phyloP scores from a whole-genome alignment of 2,888 invertebrate genomes.

The Perithous albicinctus region DNA sequence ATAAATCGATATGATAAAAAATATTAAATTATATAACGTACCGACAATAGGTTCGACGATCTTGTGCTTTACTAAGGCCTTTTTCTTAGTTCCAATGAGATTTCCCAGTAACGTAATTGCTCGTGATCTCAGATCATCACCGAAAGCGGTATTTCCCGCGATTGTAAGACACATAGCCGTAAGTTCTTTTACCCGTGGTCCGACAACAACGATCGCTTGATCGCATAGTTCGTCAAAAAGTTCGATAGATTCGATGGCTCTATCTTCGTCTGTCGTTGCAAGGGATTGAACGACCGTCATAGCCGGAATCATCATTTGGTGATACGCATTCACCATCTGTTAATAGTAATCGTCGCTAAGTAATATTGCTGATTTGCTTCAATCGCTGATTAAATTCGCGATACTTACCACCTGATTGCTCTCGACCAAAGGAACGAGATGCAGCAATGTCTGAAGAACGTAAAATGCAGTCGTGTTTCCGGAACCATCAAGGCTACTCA shows the following conservation, averaged over 20 bases:
- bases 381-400: neutral
- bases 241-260: slow-evolving; percentile 88
- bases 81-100: slow-evolving; percentile 90
- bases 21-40: slow-evolving; percentile 48
- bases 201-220: slow-evolving; percentile 87
- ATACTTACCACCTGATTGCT: slow-evolving; percentile 87
- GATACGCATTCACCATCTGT: slow-evolving; percentile 87
- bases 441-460: slow-evolving; percentile 88
- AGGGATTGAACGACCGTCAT: slow-evolving; percentile 88
- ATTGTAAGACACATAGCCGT: slow-evolving; percentile 89
- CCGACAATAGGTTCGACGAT: slow-evolving; percentile 88
- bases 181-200: slow-evolving; percentile 88
- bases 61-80: slow-evolving; percentile 90
- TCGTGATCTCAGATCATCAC: slow-evolving; percentile 88
- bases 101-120: slow-evolving; percentile 89
- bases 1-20: neutral
- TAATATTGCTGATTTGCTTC: neutral
- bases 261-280: slow-evolving; percentile 86
- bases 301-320: slow-evolving; percentile 88
- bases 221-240: slow-evolving; percentile 89
- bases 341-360: neutral
- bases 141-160: slow-evolving; percentile 86
- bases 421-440: slow-evolving; percentile 88
- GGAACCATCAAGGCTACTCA: slow-evolving; percentile 84
- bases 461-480: slow-evolving; percentile 86